Conservation (phyloP, 2,113 vertebrate genomes). For the Notarius lentiginosus region DNA sequence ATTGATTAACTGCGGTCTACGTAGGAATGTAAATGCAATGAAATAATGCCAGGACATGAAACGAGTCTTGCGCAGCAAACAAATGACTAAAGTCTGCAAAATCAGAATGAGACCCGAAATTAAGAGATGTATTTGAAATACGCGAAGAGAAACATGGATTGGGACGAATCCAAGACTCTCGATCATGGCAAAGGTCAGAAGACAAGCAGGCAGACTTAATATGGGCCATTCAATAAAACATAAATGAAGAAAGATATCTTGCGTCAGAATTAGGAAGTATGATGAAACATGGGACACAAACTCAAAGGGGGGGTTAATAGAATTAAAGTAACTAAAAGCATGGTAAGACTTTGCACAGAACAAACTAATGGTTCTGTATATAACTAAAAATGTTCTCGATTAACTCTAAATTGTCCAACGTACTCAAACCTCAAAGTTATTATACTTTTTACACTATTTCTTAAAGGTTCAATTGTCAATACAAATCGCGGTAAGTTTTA, state of each 20-base stretch:
- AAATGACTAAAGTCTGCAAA: neutral
- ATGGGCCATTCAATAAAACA: neutral
- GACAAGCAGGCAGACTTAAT: neutral
- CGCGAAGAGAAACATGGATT: neutral
- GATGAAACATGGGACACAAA: neutral
- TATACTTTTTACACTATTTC: no score
- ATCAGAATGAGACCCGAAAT: constrained; percentile 27
- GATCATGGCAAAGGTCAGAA: neutral
- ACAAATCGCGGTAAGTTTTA: no score
- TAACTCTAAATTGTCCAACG: no score
- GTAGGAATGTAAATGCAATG: neutral
- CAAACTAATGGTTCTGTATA: no score
- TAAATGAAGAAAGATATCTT: neutral
- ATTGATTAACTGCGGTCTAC: neutral
- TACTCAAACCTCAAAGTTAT: no score
- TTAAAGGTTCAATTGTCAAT: no score
- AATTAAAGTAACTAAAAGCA: neutral
- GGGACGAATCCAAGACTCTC: neutral
- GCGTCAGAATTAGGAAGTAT: neutral
- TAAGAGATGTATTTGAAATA: constrained; percentile 17
- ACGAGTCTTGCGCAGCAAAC: neutral
- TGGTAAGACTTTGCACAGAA: neutral
- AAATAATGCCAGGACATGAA: neutral
- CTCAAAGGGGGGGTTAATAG: neutral
- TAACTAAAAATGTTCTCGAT: no score